Conservation (phyloP, 1,140 invertebrate genomes). For the Hylaeus anthracinus region DNA sequence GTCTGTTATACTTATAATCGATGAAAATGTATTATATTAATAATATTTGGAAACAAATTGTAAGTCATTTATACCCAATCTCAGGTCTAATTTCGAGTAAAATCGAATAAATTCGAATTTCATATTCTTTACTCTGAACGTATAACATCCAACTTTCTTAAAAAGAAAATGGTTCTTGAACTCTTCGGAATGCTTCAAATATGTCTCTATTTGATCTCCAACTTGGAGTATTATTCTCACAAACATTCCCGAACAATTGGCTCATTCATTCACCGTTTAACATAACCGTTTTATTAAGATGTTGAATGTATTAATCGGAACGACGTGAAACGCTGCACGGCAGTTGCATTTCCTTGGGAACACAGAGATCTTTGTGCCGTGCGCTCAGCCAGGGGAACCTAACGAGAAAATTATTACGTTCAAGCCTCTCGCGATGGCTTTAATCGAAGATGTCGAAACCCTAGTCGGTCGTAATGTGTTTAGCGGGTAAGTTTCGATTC, state of each 20-base stretch:
- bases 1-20: too few relatives aligned
- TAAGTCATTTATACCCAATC: too few relatives aligned
- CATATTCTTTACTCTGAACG: too few relatives aligned
- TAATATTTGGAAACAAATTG: too few relatives aligned
- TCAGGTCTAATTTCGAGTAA: too few relatives aligned
- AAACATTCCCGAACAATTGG: background rate
- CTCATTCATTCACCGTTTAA: background rate
- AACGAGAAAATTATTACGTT: constrained; percentile 35
- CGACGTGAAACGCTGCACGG: background rate
- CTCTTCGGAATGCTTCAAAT: too few relatives aligned
- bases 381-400: background rate
- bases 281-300: background rate
- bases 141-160: too few relatives aligned
- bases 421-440: constrained; percentile 15
- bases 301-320: background rate
- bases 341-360: background rate
- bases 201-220: too few relatives aligned
- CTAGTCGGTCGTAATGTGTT: constrained; percentile 36
- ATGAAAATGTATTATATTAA: too few relatives aligned
- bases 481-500: constrained; percentile 37
- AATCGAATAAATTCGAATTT: too few relatives aligned
- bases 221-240: too few relatives aligned
- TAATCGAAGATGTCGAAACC: constrained; percentile 37
- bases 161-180: too few relatives aligned
- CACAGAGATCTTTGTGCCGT: background rate